Conservation (phyloP, 2,888 invertebrate species). For the Eupithecia centaureata region DNA sequence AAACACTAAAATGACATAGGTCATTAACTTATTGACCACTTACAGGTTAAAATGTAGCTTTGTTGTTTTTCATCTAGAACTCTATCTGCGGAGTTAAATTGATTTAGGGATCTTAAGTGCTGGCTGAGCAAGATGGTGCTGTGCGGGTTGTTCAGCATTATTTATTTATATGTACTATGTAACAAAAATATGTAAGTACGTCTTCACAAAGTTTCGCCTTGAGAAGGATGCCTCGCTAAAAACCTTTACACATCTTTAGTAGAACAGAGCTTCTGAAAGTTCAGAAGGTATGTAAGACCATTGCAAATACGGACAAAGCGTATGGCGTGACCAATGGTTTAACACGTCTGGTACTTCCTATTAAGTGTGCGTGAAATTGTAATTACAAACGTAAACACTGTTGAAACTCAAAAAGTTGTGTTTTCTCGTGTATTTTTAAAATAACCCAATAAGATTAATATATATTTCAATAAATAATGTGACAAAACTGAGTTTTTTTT, state of each 20-base stretch:
- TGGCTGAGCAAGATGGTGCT: no score
- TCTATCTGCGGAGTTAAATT: neutral
- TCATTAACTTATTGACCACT: neutral
- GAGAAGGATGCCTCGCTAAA: neutral
- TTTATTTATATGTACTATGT: no score
- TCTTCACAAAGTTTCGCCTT: neutral
- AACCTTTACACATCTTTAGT: neutral
- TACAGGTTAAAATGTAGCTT: neutral
- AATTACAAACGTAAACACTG: conserved; percentile 72
- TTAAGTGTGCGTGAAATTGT: conserved; percentile 78
- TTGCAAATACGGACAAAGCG: conserved; percentile 60
- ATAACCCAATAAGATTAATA: neutral
- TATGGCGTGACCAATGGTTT: conserved; percentile 74
- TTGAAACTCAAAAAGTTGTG: conserved; percentile 48
- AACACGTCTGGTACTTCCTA: conserved; percentile 70
- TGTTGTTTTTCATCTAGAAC: neutral
- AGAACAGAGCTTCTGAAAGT: neutral
- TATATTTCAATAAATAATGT: no score
- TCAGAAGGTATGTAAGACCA: conserved; percentile 35
- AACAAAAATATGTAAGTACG: no score
- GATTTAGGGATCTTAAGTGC: neutral
- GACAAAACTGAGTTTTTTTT: no score
- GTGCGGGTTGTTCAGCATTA: no score
- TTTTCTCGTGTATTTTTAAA: neutral
- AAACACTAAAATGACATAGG: neutral